Evolutionary conservation across 2,888 invertebrate genomes (phyloP).

Genomic region (Schrankia costaestrigalis): DNA sequence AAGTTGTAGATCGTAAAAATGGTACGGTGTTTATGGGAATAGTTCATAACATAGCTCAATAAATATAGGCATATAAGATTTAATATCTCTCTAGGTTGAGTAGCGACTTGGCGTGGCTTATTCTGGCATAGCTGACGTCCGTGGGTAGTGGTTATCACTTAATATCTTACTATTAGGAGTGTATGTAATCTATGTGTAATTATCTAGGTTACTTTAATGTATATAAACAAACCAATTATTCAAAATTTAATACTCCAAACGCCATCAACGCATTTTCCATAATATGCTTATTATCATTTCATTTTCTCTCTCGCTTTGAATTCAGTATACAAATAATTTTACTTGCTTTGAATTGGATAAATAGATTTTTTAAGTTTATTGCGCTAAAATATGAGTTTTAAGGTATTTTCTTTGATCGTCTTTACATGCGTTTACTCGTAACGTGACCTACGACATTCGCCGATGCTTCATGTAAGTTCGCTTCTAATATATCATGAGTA

Average conservation of each 20-base stretch:
- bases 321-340: constrained; percentile 47
- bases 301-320: constrained; percentile 49
- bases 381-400: constrained; percentile 66
- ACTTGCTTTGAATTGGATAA: constrained; percentile 57
- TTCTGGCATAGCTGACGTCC: too few species aligned
- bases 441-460: constrained; percentile 63
- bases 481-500: constrained; percentile 44
- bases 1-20: too few species aligned
- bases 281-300: constrained; percentile 53
- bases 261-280: constrained; percentile 37
- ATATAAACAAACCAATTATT: too few species aligned
- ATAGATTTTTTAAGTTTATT: constrained; percentile 54
- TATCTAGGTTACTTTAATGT: too few species aligned
- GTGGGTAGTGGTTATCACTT: too few species aligned
- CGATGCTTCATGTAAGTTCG: constrained; percentile 77
- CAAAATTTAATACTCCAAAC: background rate
- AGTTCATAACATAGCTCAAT: too few species aligned
- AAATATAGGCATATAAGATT: too few species aligned
- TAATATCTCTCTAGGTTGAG: too few species aligned
- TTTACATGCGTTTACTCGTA: constrained; percentile 62
- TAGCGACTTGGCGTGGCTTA: too few species aligned
- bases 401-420: constrained; percentile 67
- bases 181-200: too few species aligned
- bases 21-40: too few species aligned
- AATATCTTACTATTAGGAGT: too few species aligned